Base-by-base conservation (phyloP, 2,888 invertebrate genomes). In the Drosophila lutescens region DNA sequence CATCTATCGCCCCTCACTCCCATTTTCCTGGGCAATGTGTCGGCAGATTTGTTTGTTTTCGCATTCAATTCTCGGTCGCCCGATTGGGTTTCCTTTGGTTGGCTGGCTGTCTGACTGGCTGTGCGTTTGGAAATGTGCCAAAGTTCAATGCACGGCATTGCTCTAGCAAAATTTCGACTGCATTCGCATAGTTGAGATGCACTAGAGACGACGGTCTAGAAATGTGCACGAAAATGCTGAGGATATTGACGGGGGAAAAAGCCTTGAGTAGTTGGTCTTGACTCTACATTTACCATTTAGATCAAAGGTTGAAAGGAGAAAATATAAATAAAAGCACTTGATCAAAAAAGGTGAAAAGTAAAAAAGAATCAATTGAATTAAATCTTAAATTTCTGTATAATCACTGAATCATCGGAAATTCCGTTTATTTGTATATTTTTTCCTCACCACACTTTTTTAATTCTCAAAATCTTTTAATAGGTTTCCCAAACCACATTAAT, bases 41-140 rank as follows among this genome's bases (percentile, higher is more conserved):
- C 46, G 58, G 62, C 75, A 80, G 67, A 78, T 78, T 78, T 78
- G 61, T 78, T 80, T 80, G 75, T 59, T 71, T 74, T 80, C 51
- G 41, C 71, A 73, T 73, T 73, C 56, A 15, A 68, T 68, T 67
- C 68, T 67, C 68, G 66, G 71, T 59, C 53, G 56, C 40, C 59
- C 59, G 69, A 55, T 69, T 63, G 44, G 55, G n/a, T 71, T 69
- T 61, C 49, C 51, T 43, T 57, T 36, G 62, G 32, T 3, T 49
- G 32, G 32, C 49, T 49, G 46, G 1, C 58, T 43, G 36, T 26
- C 43, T 43, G 36, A 17, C 43, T 44, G 38, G 32, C 26, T 61
- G 36, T 66, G 59, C 49, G 63, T 66, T 80, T 83, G 80, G 84
- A 80, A 80, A 75, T 83, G 69, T 77, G 79, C 84, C 84, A 83